Conservation (phyloP, 30 jellyfish, hydroid and myxozoan genomes). For the Chrysaora quinquecirrha region DNA sequence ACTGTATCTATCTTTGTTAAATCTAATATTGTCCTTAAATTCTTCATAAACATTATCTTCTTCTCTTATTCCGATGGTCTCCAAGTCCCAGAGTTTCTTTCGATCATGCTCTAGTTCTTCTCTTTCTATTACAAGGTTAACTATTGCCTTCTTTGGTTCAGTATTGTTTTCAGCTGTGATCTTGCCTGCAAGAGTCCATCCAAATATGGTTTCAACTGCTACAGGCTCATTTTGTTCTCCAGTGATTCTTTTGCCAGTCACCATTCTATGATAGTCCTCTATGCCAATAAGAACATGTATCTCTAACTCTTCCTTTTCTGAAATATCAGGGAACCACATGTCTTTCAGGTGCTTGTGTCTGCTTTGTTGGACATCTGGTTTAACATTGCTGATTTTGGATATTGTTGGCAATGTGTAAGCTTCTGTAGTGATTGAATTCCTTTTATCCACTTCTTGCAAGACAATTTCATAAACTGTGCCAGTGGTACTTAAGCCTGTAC, state of each 20-base stretch:
- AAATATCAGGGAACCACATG: slow-evolving; percentile 35
- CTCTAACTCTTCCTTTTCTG: slow-evolving; percentile 30
- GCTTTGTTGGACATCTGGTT: slow-evolving; percentile 23
- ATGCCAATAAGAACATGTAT: slow-evolving; percentile 29
- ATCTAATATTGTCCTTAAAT: slow-evolving; percentile 15
- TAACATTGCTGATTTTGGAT: slow-evolving; percentile 30
- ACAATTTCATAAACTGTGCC: slow-evolving; percentile 20
- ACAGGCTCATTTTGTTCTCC: slow-evolving; percentile 31
- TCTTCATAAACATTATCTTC: slow-evolving; percentile 23
- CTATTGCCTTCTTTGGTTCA: no score
- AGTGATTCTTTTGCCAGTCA: slow-evolving; percentile 27
- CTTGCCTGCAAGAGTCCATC: slow-evolving; percentile 44
- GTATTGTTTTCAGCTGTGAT: not conserved
- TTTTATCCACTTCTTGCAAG: slow-evolving; percentile 24
- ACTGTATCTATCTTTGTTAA: slow-evolving; percentile 29
- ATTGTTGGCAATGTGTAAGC: slow-evolving; percentile 42
- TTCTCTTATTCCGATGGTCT: slow-evolving; percentile 52
- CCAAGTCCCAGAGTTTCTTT: slow-evolving; percentile 15
- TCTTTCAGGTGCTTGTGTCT: slow-evolving; percentile 1
- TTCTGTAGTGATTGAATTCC: slow-evolving; percentile 21
- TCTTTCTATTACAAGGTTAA: not conserved
- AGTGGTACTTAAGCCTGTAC: slow-evolving; percentile 12
- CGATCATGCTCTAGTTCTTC: not conserved
- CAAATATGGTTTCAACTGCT: slow-evolving; percentile 33
- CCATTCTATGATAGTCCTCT: not conserved